Evolutionary conservation across 2,113 vertebrate genomes (phyloP), one percentile per base, ranked within the genome.

Genomic region (Vulpes lagopus): DNA sequence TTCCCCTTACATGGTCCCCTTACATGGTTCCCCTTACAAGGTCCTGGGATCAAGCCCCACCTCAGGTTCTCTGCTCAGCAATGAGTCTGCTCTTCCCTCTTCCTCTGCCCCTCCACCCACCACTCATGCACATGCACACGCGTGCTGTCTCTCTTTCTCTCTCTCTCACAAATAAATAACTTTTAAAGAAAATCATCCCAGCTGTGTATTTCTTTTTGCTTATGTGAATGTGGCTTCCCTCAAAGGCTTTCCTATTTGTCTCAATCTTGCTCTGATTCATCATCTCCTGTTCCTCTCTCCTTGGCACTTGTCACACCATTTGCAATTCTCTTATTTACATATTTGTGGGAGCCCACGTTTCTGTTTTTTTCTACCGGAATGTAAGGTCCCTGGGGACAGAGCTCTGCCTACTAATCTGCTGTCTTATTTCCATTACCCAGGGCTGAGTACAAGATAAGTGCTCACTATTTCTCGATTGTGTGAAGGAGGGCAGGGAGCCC

Each of bases 401-500:
- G 0, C 53, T 94, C 51, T 62, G 19, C 73, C 65, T 11, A 1
- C 22, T 19, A 22, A 11, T 25, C 38, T 6, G 2, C 20, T 11
- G 7, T 8, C 49, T 55, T 35, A 8, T 20, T 43, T 80, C 3
- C 2, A 8, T 23, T 8, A 3, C 14, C 19, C 67, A 57, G 53
- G 1, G 11, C 62, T n/a, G 64, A 30, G 43, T 1, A 25, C 27
- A n/a, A 35, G 73, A 22, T 5, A 9, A 2, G 14, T 0, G 11
- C 11, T 55, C 19, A 3, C 3, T n/a, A 22, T 30, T 25, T 57
- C 71, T 38, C 23, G 17, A 43, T 19, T 12, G 5, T 32, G 5
- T 11, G 11, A 57, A n/a, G 60, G 35, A 11, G 15, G 25, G 12
- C 17, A 73, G 49, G 4, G 2, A 9, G 20, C 17, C 51, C 30